Evolutionary conservation across 2,113 vertebrate species (phyloP).

Genomic region (Catharus bicknelli): DNA sequence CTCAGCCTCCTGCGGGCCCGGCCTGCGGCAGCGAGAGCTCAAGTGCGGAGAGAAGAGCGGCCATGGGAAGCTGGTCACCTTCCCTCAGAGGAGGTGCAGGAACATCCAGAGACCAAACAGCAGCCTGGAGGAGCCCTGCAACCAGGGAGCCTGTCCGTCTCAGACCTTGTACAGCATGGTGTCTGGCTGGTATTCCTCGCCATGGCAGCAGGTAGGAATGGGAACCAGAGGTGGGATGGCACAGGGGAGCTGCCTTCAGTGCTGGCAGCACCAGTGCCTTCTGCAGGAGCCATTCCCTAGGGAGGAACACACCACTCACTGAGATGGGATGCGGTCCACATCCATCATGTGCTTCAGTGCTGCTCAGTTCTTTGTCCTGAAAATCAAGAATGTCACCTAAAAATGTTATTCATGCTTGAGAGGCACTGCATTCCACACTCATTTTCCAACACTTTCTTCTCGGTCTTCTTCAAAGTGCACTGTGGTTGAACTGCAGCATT

Average conservation of each 20-base stretch:
- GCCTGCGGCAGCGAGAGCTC: slow-evolving; percentile 83
- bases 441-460: neutral
- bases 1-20: slow-evolving; percentile 86
- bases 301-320: neutral
- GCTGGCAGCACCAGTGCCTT: neutral
- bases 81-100: slow-evolving; percentile 88
- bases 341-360: neutral
- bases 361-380: slow-evolving; percentile 3
- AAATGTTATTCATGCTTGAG: neutral
- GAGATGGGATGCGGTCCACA: neutral
- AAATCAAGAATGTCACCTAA: slow-evolving; percentile 11
- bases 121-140: slow-evolving; percentile 85
- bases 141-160: slow-evolving; percentile 75
- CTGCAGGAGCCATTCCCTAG: neutral
- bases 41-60: slow-evolving; percentile 86
- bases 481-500: slow-evolving; percentile 18
- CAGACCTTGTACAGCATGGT: slow-evolving; percentile 49
- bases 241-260: neutral
- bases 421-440: neutral
- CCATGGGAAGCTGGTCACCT: slow-evolving; percentile 81
- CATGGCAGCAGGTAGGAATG: slow-evolving; percentile 89
- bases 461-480: neutral
- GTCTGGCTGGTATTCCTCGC: slow-evolving; percentile 89
- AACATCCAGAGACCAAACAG: slow-evolving; percentile 82
- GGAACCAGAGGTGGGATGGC: neutral